Evolutionary conservation across 2,113 vertebrate species (phyloP).

Genomic region (Otis tarda): DNA sequence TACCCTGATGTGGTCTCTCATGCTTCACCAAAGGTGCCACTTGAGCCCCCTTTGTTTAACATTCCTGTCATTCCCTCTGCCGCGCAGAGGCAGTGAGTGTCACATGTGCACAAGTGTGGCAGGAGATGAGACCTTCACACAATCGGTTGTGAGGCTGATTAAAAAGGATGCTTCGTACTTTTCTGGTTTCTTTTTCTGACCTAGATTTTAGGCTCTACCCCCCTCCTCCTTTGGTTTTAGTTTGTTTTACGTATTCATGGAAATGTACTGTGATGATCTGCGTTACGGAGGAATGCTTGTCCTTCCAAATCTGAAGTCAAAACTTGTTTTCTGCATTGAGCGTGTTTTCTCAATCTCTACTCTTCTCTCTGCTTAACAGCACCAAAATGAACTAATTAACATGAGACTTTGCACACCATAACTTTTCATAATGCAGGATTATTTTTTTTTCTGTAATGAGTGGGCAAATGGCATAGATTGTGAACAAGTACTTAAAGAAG

Average conservation of each 20-base stretch:
- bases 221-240: neutral
- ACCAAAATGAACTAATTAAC: neutral
- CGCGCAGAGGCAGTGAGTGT: neutral
- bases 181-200: slow-evolving; percentile 14
- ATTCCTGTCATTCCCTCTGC: neutral
- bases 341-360: neutral
- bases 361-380: neutral
- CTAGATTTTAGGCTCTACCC: slow-evolving; percentile 7
- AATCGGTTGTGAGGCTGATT: neutral
- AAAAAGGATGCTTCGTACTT: neutral
- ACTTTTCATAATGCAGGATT: neutral
- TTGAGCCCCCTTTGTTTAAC: neutral
- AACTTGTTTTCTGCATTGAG: neutral
- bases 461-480: neutral
- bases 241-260: slow-evolving; percentile 47
- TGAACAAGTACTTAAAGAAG: neutral
- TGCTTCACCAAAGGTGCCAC: neutral
- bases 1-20: neutral
- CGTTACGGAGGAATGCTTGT: neutral
- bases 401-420: neutral
- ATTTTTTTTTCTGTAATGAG: neutral
- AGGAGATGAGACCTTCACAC: neutral
- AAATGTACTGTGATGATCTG: slow-evolving; percentile 8
- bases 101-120: neutral
- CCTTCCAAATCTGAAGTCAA: slow-evolving; percentile 25